Evolutionary conservation across 2,113 vertebrate species (phyloP), one percentile per base, ranked within the genome.

Genomic region (Nibea albiflora): DNA sequence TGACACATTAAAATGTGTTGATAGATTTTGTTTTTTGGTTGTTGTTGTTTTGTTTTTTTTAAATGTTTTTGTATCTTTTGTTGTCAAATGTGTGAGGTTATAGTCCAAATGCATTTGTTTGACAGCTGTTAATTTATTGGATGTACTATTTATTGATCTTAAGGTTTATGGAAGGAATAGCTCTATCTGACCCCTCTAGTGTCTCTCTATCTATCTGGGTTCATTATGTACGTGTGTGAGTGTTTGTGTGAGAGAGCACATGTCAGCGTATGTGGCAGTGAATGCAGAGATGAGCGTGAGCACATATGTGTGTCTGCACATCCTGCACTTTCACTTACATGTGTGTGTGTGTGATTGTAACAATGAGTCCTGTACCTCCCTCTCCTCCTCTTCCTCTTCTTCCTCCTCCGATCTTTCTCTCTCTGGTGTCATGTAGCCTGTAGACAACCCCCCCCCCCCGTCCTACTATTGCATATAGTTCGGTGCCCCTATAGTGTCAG

Each of bases 391-490:
- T 35, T n/a, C 53, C 26, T 47, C 35, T 14, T 44, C 75, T 66
- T 83, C 77, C n/a, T 62, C 68, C 53, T 24, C 26, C n/a, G 28
- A 49, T 84, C 62, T 60, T 57, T 57, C 68, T 83, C 83, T 87
- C 84, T 88, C 88, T 86, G 85, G 85, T 95, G 93, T 95, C 88
- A 88, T 93, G 90, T 93, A 93, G 92, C 92, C 89, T 47, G 85
- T 93, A 91, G 87, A 86, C 89, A 49, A 80, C 62, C 79, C 85
- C 87, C 90, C 44, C 44, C 10, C 4, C 28, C 39, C 39, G 46
- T 91, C 89, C 88, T 73, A 85, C 86, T 93, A 82, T 88, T 88
- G 73, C 82, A 87, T 92, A 91, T 89, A 89, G 83, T 92, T 74
- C 85, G 86, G 91, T 90, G 81, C 89, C 86, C 91, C 80, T 83